Percentiles rank a stretch among this genome's conserved stretches.
Evolutionary conservation across 2,113 vertebrate species (phyloP).

Genomic region (Eonycteris spelaea): DNA sequence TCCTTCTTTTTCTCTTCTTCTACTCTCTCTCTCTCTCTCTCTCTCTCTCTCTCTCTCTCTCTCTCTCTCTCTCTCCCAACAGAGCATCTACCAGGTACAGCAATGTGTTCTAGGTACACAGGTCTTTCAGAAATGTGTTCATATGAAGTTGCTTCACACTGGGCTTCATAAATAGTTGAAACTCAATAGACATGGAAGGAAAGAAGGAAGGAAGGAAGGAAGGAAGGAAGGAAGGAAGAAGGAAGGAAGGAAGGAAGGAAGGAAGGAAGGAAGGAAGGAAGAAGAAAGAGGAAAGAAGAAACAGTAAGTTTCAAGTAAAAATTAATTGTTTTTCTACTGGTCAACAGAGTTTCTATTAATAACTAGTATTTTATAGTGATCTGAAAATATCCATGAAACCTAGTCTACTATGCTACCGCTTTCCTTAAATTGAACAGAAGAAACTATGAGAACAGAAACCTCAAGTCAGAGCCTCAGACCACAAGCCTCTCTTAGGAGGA

Average conservation of each 20-base stretch:
- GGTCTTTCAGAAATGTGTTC: neutral
- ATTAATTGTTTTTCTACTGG: neutral
- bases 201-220: neutral
- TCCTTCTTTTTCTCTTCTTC: too few relatives aligned
- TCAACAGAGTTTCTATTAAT: neutral
- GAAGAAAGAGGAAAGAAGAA: neutral
- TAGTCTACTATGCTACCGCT: neutral
- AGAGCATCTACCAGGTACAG: neutral
- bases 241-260: neutral
- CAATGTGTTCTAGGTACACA: too few relatives aligned
- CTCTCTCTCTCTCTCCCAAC: too few relatives aligned
- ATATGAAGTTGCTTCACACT: neutral
- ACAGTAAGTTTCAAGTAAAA: neutral
- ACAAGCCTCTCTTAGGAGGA: neutral
- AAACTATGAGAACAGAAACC: constrained; percentile 50
- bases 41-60: too few relatives aligned
- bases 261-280: neutral
- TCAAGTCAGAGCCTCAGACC: constrained; percentile 33
- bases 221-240: neutral
- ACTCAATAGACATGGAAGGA: neutral
- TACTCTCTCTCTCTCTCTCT: too few relatives aligned
- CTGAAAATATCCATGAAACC: neutral
- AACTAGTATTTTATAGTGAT: neutral
- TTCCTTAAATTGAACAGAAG: constrained; percentile 39
- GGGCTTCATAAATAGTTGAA: neutral